A percentile compares a stretch with the other conserved stretches of the same genome.
Evolutionary conservation across 2,888 invertebrate genomes (phyloP).

Genomic region (Muscina levida): DNA sequence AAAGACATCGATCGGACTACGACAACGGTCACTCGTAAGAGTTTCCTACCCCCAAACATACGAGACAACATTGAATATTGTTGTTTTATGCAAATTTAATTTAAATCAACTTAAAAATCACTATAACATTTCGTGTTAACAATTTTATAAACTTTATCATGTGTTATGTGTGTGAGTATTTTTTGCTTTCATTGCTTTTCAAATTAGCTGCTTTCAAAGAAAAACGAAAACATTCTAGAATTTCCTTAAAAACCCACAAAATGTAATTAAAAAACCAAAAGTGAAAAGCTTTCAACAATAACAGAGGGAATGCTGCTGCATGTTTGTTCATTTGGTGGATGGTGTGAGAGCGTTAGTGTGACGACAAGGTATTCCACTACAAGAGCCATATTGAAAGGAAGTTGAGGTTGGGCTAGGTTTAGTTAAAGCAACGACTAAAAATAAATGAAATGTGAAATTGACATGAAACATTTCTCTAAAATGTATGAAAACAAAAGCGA

Average conservation of each 20-base stretch:
- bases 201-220: background rate
- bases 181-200: background rate
- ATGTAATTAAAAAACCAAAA: slow-evolving; percentile 21
- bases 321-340: too few relatives aligned
- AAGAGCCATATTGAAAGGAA: slow-evolving; percentile 46
- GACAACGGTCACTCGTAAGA: slow-evolving; percentile 18
- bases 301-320: too few relatives aligned
- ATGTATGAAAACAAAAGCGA: background rate
- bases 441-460: slow-evolving; percentile 44
- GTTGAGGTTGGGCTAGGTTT: slow-evolving; percentile 54
- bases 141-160: slow-evolving; percentile 14
- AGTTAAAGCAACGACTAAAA: slow-evolving; percentile 11
- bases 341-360: too few relatives aligned
- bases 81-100: slow-evolving; percentile 40
- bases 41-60: slow-evolving; percentile 26
- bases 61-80: slow-evolving; percentile 46
- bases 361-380: too few relatives aligned
- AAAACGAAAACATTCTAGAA: background rate
- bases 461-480: slow-evolving; percentile 44
- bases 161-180: background rate
- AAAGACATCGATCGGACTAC: background rate
- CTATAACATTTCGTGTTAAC: slow-evolving; percentile 44
- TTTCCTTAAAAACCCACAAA: slow-evolving; percentile 4
- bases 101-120: slow-evolving; percentile 43
- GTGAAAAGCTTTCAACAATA: background rate